phyloP scores from a whole-genome alignment of 2,888 invertebrate genomes.

The Pseudococcus viburni region DNA sequence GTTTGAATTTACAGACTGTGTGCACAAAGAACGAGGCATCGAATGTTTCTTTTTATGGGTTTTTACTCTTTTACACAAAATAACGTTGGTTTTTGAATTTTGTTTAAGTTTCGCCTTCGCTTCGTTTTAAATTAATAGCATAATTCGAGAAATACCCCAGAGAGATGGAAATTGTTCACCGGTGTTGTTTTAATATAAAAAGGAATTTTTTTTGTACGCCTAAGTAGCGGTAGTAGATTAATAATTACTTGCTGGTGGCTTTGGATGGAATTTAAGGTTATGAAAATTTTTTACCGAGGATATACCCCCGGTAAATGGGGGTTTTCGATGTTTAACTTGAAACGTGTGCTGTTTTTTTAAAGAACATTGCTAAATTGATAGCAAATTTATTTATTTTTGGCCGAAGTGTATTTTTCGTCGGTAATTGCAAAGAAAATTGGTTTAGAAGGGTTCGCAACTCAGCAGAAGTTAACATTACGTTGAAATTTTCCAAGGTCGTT shows the following conservation, averaged over 20 bases:
- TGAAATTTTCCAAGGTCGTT: too few relatives aligned
- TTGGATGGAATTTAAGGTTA: background rate
- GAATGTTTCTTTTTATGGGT: background rate
- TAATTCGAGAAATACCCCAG: slow-evolving; percentile 2
- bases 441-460: too few relatives aligned
- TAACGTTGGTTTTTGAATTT: background rate
- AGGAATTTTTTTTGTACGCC: background rate
- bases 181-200: slow-evolving; percentile 9
- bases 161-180: background rate
- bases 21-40: background rate
- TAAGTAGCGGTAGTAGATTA: background rate
- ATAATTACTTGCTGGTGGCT: background rate
- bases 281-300: background rate
- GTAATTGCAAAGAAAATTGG: too few relatives aligned
- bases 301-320: background rate
- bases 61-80: background rate
- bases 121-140: slow-evolving; percentile 20
- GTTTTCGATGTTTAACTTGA: background rate
- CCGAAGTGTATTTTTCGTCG: too few relatives aligned
- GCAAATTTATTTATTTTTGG: background rate
- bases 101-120: background rate
- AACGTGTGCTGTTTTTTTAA: background rate
- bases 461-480: too few relatives aligned
- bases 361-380: background rate
- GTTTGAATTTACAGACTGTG: background rate